These are phyloP conservation scores for Botia almorhae DNA, from an alignment of 2,797 vertebrate genomes.

Conservation along the genomic window DNA sequence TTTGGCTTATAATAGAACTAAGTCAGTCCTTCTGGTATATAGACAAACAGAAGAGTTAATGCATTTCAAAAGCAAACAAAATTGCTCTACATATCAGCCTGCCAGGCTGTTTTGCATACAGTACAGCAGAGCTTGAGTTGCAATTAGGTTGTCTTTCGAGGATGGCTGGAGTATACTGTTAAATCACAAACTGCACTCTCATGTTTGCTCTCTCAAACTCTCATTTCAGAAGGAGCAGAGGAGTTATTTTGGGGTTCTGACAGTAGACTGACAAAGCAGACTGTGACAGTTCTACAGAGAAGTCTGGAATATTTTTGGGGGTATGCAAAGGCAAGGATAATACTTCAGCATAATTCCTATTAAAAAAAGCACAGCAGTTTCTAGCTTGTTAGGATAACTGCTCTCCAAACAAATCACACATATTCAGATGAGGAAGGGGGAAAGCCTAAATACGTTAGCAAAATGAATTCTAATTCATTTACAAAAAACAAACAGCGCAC, in stretches of 20 bases:
- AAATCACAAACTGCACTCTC: constrained; percentile 33
- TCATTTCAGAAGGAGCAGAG: constrained; percentile 18
- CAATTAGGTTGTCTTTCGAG: constrained; percentile 51
- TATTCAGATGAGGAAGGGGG: not conserved
- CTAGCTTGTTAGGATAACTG: constrained; percentile 1
- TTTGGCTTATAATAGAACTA: not conserved
- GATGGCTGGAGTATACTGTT: constrained; percentile 19
- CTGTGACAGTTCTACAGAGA: constrained; percentile 47
- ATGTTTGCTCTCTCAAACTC: constrained; percentile 12
- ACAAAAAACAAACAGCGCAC: not conserved
- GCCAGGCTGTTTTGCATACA: constrained; percentile 25
- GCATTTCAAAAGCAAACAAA: constrained; percentile 34
- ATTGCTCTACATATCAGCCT: constrained; percentile 31
- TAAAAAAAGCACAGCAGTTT: constrained; percentile 28
- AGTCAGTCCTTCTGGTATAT: not conserved
- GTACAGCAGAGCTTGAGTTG: constrained; percentile 30
- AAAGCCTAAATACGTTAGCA: not conserved
- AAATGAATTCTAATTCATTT: not conserved
- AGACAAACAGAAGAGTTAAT: constrained; percentile 15
- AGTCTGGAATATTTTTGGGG: constrained; percentile 53
- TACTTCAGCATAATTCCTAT: constrained; percentile 45
- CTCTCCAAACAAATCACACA: not conserved
- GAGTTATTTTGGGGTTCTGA: constrained; percentile 28
- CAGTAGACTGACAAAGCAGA: constrained; percentile 32
- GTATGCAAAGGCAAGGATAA: constrained; percentile 54